Evolutionary conservation across 2,797 vertebrate genomes (phyloP), one percentile per base, ranked within the genome.

Genomic region (Sebastes itinus): DNA sequence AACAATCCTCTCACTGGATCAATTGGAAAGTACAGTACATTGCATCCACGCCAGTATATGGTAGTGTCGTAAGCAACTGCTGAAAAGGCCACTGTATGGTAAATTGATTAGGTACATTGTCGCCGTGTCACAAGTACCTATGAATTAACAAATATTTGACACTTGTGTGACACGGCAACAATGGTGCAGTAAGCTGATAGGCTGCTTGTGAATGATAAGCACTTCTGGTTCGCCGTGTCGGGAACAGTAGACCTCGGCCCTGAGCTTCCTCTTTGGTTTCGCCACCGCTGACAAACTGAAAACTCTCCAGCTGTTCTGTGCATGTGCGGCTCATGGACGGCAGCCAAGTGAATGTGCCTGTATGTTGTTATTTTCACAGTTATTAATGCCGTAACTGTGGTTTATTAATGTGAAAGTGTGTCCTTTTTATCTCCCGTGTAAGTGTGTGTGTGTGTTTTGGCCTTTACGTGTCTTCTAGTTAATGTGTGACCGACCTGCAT

Each of bases 181-280:
- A 86, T 80, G 66, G 83, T 56, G 73, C 83, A 72, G 89, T 79
- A 88, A 92, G 75, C 83, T 67, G 89, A 91, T 89, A 87, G 83
- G 85, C 75, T 69, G 84, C 71, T 65, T 56, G 76, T 69, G 72
- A 73, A 72, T 61, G 75, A 87, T 88, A 78, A 83, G 87, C 83
- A 89, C 88, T 87, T 92, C 84, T 87, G 28, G 73, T 87, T 83
- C 3, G 7, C 62, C 52, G 82, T 79, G 80, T 84, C 86, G 58
- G 88, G 88, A 90, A 92, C 86, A 18, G 84, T 75, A 89, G 73
- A 87, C 67, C 56, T 69, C 23, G 18, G 60, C 55, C 55, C 23
- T 6, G 33, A 75, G 80, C 85, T 91, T 87, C 85, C 87, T 90
- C 85, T 90, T 92, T 82, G 84, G 87, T 90, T 90, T 91, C 90